Percentiles rank a stretch among this genome's conserved stretches.
Conservation (phyloP, 2,113 vertebrate genomes). For the Lagopus muta region DNA sequence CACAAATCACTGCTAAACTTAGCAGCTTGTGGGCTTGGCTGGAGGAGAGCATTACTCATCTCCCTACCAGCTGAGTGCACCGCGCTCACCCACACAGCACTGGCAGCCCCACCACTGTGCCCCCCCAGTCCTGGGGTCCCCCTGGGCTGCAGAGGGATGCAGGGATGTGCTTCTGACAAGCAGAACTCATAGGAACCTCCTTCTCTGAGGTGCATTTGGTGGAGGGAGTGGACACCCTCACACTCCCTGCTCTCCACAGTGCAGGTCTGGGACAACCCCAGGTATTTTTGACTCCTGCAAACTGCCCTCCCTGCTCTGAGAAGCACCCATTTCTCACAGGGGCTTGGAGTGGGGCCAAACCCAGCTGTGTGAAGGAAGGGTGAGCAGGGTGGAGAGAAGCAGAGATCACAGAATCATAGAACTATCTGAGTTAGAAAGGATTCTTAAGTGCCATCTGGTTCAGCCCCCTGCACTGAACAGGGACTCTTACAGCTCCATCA, state of each 20-base stretch:
- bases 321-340: fast-evolving
- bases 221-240: not conserved
- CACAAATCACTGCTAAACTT: slow-evolving; percentile 53
- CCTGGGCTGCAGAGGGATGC: not conserved
- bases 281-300: not conserved
- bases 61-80: slow-evolving; percentile 18
- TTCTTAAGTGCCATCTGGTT: too few relatives aligned
- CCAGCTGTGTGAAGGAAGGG: not conserved
- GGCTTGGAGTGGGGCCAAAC: not conserved
- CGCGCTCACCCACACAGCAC: not conserved
- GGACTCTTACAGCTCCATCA: too few relatives aligned
- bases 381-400: not conserved
- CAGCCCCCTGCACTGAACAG: too few relatives aligned
- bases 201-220: not conserved
- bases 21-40: slow-evolving; percentile 46
- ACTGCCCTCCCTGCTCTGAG: fast-evolving
- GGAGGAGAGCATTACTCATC: not conserved
- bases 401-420: not conserved
- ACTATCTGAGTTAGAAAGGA: too few relatives aligned
- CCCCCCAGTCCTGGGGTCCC: not conserved
- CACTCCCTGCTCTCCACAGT: fast-evolving
- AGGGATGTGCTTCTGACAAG: not conserved
- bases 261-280: not conserved
- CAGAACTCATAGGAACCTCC: not conserved
- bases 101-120: not conserved